phyloP scores from a whole-genome alignment of 2,888 invertebrate species.

The Ypsolopha scabrella region DNA sequence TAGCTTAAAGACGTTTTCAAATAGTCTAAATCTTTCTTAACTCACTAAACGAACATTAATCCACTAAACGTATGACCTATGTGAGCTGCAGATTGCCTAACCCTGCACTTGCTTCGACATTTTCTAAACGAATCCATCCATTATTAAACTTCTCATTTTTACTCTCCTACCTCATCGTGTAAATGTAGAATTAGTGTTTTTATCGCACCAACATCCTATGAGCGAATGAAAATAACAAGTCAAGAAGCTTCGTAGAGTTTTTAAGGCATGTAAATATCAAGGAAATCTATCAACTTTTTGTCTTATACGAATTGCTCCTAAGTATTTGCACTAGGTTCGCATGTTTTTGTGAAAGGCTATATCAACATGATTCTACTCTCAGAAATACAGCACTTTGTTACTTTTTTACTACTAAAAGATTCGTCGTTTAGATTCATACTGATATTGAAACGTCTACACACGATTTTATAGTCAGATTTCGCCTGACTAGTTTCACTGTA shows the following conservation, averaged over 20 bases:
- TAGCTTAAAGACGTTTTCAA: not conserved
- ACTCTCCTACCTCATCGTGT: conserved; percentile 63
- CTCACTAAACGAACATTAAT: not conserved
- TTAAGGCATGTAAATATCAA: too few species aligned
- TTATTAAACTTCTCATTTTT: conserved; percentile 35
- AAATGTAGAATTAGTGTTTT: conserved; percentile 39
- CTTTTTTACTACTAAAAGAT: too few species aligned
- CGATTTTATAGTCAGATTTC: too few species aligned
- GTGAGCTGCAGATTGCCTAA: not conserved
- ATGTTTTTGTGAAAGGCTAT: too few species aligned
- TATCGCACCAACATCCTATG: conserved; percentile 17
- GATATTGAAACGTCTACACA: too few species aligned
- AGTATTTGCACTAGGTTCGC: too few species aligned
- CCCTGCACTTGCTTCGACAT: not conserved
- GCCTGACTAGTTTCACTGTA: too few species aligned
- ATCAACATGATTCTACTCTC: not conserved
- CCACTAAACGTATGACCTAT: not conserved
- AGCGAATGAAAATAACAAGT: not conserved
- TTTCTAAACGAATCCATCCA: conserved; percentile 32
- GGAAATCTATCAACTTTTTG: too few species aligned
- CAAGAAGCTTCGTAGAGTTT: not conserved
- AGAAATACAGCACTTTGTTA: not conserved
- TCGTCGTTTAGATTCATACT: too few species aligned
- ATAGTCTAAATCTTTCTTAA: not conserved
- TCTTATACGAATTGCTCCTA: too few species aligned